A percentile compares a stretch with the other conserved stretches of the same genome.
Conservation (phyloP, 2,113 vertebrate genomes). For the Dasyprocta punctata region DNA sequence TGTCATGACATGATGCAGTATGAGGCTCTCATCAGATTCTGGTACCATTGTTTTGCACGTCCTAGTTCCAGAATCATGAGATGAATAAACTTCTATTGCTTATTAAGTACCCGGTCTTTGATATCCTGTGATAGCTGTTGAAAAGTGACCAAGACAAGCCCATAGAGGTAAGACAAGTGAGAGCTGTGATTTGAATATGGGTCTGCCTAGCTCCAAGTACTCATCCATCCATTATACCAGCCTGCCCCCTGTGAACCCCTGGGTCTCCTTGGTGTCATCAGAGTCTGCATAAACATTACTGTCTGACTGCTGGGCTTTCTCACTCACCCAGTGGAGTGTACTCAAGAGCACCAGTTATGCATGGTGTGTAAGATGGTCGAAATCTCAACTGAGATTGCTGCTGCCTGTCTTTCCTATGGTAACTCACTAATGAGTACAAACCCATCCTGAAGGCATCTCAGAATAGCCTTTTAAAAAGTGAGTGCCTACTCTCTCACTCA, state of each 20-base stretch:
- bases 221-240: background rate
- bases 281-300: accelerated
- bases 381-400: background rate
- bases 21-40: background rate
- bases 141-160: background rate
- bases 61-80: background rate
- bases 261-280: too few species aligned
- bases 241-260: background rate
- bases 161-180: background rate
- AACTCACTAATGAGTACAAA: background rate
- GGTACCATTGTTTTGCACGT: background rate
- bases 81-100: background rate
- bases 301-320: background rate
- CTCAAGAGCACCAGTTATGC: accelerated
- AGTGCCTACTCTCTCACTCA: background rate
- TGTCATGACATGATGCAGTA: background rate
- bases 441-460: background rate
- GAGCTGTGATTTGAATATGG: background rate
- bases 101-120: background rate
- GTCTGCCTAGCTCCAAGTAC: background rate
- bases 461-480: background rate
- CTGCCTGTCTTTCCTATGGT: background rate
- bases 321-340: background rate
- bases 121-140: background rate
- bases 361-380: background rate